Percentiles rank a stretch among this genome's conserved stretches.
Evolutionary conservation across 2,888 invertebrate genomes (phyloP).

Genomic region (Eupithecia insigniata): DNA sequence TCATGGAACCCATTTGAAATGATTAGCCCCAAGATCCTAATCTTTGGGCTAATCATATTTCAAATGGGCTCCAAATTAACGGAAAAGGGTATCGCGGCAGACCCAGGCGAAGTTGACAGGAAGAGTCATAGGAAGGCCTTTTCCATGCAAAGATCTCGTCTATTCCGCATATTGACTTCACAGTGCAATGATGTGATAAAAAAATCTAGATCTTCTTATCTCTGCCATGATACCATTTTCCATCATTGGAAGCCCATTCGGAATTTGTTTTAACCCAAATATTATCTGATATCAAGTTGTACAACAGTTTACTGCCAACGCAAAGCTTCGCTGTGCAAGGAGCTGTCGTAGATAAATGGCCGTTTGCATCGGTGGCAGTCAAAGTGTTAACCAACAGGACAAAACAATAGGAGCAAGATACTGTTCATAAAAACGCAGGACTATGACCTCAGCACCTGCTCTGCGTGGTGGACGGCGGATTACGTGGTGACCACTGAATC

Average conservation of each 20-base stretch:
- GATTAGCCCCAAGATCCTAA: no score
- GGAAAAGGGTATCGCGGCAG: background rate
- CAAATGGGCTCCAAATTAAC: background rate
- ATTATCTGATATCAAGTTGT: background rate
- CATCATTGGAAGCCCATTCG: background rate
- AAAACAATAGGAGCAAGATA: background rate
- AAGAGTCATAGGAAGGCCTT: background rate
- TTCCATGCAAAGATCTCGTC: background rate
- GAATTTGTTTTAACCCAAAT: background rate
- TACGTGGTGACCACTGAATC: slow-evolving; percentile 44
- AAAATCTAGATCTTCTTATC: background rate
- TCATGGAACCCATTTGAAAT: no score
- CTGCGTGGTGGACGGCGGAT: background rate
- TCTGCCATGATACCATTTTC: background rate
- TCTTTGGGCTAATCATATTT: no score
- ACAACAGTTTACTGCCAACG: background rate
- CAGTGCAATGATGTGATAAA: background rate
- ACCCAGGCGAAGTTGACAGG: background rate
- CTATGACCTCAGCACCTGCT: slow-evolving; percentile 35
- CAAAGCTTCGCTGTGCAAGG: background rate
- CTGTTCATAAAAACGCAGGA: slow-evolving; percentile 41
- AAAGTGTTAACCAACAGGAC: background rate
- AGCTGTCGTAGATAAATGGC: background rate
- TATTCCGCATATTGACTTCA: background rate
- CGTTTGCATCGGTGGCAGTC: background rate